Evolutionary conservation across 2,797 vertebrate genomes (phyloP), one percentile per base, ranked within the genome.

Genomic region (Rhinophrynus dorsalis): DNA sequence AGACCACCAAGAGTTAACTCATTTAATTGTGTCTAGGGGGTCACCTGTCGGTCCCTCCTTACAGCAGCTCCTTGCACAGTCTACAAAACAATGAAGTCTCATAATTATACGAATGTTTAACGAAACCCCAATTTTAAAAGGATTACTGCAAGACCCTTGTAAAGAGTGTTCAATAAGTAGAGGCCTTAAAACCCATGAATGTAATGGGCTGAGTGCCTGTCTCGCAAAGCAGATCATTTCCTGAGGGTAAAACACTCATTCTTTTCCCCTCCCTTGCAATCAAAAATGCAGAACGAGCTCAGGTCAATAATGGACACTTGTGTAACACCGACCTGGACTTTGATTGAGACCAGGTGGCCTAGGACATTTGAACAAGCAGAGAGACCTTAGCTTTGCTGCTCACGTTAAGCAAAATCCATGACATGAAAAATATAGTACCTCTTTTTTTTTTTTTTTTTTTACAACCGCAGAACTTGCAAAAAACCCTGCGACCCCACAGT

Each of bases 81-180:
- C 54, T 42, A 64, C 56, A 52, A 56, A 74, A 66, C 1, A 62
- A 66, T 75, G 74, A 62, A 69, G 73, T 74, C 51, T 48, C 75
- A 45, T 57, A 78, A 68, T 44, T 29, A 59, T 51, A 59, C 18
- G 48, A 77, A 74, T 33, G 35, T 17, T 48, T 80, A 80, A 50
- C 59, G 74, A 79, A 79, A 79, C 81, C 71, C 81, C 81, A 85
- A 89, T 89, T 90, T 90, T 85, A 82, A 89, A 88, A 74, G 86
- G 86, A 89, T 90, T 89, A 88, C 8, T 32, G 83, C 54, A 75
- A 84, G 81, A 76, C 75, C 81, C 82, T 85, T 84, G 80, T 84
- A 88, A 90, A 89, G 78, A 73, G 75, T 73, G 67, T 78, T 87
- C 83, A 84, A 79, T 85, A 84, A 80, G 80, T 81, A 72, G 73